Evolutionary conservation across 2,113 vertebrate genomes (phyloP), one percentile per base, ranked within the genome.

Genomic region (Chunga burmeisteri): DNA sequence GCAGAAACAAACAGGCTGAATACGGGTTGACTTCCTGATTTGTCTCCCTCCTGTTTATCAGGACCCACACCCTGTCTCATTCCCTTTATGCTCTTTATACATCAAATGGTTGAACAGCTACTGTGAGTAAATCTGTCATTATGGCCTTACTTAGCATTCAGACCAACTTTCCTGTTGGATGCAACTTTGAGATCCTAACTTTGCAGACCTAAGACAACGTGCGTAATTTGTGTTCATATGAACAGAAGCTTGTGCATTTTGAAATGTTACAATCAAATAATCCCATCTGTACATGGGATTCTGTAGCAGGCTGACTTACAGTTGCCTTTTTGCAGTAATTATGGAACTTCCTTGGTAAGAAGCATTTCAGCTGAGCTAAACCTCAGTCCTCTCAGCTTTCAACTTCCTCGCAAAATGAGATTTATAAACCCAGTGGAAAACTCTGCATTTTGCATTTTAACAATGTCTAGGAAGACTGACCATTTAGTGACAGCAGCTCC

Each of bases 41-140:
- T 88, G 58, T 77, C 78, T 93, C 50, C 32, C 42, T 92, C 62
- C 12, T 93, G 62, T 86, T 94, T 92, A 93, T 70, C 82, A 81
- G 47, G 50, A 70, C 46, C 16, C 82, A 92, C 90, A 71, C 90
- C 88, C 92, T 90, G 59, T 94, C 72, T 96, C 67, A 4, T 67
- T 86, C 80, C 34, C 29, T 94, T 92, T 81, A 11, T 81, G 50
- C 18, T 94, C 71, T 67, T 86, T 63, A 50, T 85, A 56, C 73
- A 81, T 93, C 91, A 96, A 84, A 83, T 88, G 23, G 32, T 26
- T 94, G 29, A 93, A 50, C 10, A 93, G 42, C 63, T 74, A 5
- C 40, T 32, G 56, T 18, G 50, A 56, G 44, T 38, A 77, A 58
- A 90, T 75, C 85, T 86, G 55, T 84, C 83, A 52, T 92, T 91